Evolutionary conservation across 2,888 invertebrate genomes (phyloP).

Genomic region (Phortica magna): DNA sequence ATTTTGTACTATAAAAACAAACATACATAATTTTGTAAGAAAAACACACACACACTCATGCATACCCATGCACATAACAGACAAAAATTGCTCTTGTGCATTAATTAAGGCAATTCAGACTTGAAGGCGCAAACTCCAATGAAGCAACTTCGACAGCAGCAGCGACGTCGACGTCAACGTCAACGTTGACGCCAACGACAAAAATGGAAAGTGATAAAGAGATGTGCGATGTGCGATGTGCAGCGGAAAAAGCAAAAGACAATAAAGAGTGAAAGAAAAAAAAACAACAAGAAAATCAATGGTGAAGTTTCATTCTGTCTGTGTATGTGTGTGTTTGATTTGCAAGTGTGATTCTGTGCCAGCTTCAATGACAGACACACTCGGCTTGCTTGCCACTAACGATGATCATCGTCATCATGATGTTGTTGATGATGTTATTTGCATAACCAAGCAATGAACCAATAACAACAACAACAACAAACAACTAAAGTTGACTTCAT

Average conservation of each 20-base stretch:
- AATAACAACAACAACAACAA: conserved; percentile 38
- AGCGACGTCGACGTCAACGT: background rate
- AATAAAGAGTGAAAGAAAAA: background rate
- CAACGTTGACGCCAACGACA: background rate
- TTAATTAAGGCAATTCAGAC: background rate
- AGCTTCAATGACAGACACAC: background rate
- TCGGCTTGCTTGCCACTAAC: background rate
- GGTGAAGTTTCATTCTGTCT: conserved; percentile 35
- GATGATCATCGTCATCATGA: conserved; percentile 37
- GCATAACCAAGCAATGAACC: conserved; percentile 53
- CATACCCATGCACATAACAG: conserved; percentile 23
- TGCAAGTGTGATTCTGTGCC: background rate
- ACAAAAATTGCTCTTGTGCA: conserved; percentile 1
- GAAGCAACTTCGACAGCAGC: conserved; percentile 12
- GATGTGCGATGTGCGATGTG: background rate
- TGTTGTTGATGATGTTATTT: conserved; percentile 64
- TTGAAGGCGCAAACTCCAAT: conserved; percentile 1
- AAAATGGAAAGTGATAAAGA: conserved; percentile 7
- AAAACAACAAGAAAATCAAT: conserved; percentile 19
- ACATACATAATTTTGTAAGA: conserved; percentile 12
- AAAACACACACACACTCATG: background rate
- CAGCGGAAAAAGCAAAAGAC: background rate
- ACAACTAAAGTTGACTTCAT: conserved; percentile 34
- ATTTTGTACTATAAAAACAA: conserved; percentile 43
- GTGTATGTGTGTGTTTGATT: conserved; percentile 40